phyloP scores from a whole-genome alignment of 2,797 vertebrate species.

The Cyclopterus lumpus region DNA sequence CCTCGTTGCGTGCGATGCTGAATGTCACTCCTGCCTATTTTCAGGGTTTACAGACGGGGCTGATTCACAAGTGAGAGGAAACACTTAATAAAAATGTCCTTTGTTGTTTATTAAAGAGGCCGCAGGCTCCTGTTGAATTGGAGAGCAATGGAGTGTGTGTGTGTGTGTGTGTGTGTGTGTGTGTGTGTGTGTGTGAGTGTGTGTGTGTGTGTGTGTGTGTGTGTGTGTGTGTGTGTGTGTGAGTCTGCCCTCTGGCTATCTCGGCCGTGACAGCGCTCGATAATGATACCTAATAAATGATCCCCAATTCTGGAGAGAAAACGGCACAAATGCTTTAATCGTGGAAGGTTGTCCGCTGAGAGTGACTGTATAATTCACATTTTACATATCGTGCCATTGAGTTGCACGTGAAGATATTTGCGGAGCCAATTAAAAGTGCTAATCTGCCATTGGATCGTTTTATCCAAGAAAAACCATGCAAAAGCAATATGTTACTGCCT shows the following conservation, averaged over 20 bases:
- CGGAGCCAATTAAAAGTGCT: conserved; percentile 53
- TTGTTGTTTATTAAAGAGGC: conserved; percentile 25
- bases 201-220: too few relatives aligned
- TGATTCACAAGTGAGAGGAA: conserved; percentile 22
- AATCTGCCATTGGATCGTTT: conserved; percentile 43
- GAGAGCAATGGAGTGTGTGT: not conserved
- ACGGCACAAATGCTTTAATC: conserved; percentile 30
- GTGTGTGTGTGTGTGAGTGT: too few relatives aligned
- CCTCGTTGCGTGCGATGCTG: not conserved
- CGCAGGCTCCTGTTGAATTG: conserved; percentile 17
- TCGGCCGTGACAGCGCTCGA: conserved; percentile 6
- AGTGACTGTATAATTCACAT: conserved; percentile 17
- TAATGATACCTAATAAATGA: conserved; percentile 48
- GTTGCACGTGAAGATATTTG: conserved; percentile 36
- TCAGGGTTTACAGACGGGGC: conserved; percentile 1
- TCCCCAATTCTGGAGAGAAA: conserved; percentile 13
- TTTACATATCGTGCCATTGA: conserved; percentile 27
- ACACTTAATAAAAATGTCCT: conserved; percentile 26
- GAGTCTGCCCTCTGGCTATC: conserved; percentile 33
- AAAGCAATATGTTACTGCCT: conserved; percentile 47
- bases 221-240: too few relatives aligned
- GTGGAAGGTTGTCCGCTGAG: conserved; percentile 20
- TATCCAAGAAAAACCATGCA: conserved; percentile 23
- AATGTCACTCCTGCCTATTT: conserved; percentile 19
- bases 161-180: too few relatives aligned